Evolutionary conservation across 2,113 vertebrate species (phyloP).

Genomic region (Pachypanchax playfairii): DNA sequence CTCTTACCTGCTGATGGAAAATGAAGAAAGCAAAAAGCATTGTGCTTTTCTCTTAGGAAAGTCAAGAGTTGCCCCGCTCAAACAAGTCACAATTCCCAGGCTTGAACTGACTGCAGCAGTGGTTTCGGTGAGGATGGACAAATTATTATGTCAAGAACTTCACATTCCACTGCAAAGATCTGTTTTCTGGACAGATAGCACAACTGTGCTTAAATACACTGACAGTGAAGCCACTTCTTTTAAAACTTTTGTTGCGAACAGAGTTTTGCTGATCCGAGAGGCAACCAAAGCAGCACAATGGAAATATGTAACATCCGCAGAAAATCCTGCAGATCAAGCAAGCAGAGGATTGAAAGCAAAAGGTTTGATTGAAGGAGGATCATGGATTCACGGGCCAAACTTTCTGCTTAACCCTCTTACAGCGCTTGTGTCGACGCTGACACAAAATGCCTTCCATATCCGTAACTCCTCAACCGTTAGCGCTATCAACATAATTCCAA

Average conservation of each 20-base stretch:
- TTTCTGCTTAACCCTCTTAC: neutral
- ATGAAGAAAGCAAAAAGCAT: constrained; percentile 17
- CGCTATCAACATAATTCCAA: too few relatives aligned
- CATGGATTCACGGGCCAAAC: neutral
- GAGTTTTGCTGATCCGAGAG: constrained; percentile 2
- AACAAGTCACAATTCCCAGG: constrained; percentile 22
- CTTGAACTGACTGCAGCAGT: constrained; percentile 34
- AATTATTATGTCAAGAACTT: constrained; percentile 13
- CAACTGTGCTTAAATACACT: constrained; percentile 30
- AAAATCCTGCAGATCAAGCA: constrained; percentile 48
- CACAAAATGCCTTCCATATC: too few relatives aligned
- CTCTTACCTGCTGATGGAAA: constrained; percentile 34
- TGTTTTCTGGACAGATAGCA: constrained; percentile 29
- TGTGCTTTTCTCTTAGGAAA: constrained; percentile 44
- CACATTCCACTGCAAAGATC: constrained; percentile 12
- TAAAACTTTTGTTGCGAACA: constrained; percentile 31
- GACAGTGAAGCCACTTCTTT: constrained; percentile 4
- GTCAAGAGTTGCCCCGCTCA: constrained; percentile 36
- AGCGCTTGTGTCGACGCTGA: too few relatives aligned
- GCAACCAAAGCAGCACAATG: constrained; percentile 32
- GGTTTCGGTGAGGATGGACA: constrained; percentile 24
- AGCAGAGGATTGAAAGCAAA: neutral
- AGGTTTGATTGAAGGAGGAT: neutral
- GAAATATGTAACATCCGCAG: constrained; percentile 18
- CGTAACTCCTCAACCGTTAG: too few relatives aligned